Evolutionary conservation across 1,140 invertebrate genomes (phyloP), one percentile per base, ranked within the genome.

Genomic region (Drosophila parvula): DNA sequence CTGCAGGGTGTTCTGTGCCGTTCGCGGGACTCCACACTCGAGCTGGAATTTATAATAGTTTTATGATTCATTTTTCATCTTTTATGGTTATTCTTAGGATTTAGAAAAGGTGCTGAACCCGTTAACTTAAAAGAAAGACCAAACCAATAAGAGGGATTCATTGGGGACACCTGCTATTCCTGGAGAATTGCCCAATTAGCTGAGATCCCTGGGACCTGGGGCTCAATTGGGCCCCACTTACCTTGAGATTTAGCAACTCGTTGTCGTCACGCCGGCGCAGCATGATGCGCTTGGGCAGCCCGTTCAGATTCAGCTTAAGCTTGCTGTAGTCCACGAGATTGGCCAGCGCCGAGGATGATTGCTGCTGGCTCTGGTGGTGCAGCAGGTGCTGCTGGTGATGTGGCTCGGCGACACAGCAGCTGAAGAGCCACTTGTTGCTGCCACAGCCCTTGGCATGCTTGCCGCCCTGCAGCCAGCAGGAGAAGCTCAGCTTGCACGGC

Each of bases 391-490:
- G 64, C 38, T 57, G 82, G 40, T 58, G 90, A 81, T 56, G 74
- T 4, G 63, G 34, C 7, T 91, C 84, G 18, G 71, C 60, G 10
- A 94, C 92, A 76, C 95, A 96, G 91, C 95, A 96, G 3, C 95
- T 94, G 76, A 95, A 95, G 34, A 96, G 91, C 94, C 95, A 95
- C 73, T 93, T 91, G 79, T 93, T 93, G 45, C 93, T 93, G 9
- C 95, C 95, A 79, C 95, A 95, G 11, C 95, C 95, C 43, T 93
- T 91, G 40, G 94, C 92, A 71, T 94, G 93, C 44, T 93, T 93
- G 18, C 95, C 95, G 4, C 95, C 95, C 27, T 94, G 93, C 38
- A 95, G 90, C 95, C 95, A 96, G 82, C 95, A 96, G n/a, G 94
- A 93, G 50, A 96, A 90, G n/a, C 94, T 93, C 57, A 96, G 92